A percentile compares a stretch with the other conserved stretches of the same genome.
phyloP scores from a whole-genome alignment of 1,140 invertebrate species.

The Bombus haemorrhoidalis region DNA sequence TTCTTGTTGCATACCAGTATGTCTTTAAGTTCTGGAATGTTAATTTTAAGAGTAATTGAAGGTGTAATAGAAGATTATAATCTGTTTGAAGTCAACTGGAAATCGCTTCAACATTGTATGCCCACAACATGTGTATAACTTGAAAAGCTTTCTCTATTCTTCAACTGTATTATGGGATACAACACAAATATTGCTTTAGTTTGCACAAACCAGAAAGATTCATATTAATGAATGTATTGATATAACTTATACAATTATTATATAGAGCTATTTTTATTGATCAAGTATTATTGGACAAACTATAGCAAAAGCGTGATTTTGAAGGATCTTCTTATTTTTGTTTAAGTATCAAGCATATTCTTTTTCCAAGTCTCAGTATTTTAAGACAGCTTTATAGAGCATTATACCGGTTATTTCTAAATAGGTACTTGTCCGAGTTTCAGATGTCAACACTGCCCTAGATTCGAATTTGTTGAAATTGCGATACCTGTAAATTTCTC shows the following conservation, averaged over 20 bases:
- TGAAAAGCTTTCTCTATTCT: too few species aligned
- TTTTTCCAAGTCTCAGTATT: background rate
- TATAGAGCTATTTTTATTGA: background rate
- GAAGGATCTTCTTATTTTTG: background rate
- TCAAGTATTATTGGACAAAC: background rate
- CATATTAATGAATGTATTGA: background rate
- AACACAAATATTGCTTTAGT: too few species aligned
- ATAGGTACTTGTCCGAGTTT: background rate
- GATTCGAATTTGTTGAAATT: background rate
- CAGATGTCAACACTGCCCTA: background rate
- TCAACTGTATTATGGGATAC: too few species aligned
- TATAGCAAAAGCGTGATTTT: background rate
- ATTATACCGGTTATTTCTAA: too few species aligned
- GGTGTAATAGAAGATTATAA: background rate
- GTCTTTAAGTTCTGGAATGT: background rate
- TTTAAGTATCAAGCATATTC: background rate
- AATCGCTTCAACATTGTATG: background rate
- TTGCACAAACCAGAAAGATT: too few species aligned
- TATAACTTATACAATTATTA: background rate
- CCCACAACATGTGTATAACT: too few species aligned
- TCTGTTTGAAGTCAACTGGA: background rate
- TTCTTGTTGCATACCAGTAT: background rate
- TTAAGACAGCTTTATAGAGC: background rate
- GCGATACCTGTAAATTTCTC: background rate
- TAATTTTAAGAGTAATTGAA: too few species aligned